phyloP scores from a whole-genome alignment of 2,797 vertebrate genomes.

The Prunella strophiata region DNA sequence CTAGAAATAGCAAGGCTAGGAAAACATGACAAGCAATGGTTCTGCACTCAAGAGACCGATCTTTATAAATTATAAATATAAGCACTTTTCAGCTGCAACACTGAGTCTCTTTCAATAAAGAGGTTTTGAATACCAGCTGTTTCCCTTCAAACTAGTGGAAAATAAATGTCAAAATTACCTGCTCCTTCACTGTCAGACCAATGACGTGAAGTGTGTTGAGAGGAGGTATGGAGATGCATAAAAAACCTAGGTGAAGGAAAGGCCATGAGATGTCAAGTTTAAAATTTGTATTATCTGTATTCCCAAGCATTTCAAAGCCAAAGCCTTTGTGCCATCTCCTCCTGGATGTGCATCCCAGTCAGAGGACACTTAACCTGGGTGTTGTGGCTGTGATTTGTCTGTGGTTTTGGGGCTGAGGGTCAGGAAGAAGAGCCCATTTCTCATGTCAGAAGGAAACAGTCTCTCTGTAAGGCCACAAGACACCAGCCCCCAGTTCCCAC shows the following conservation, averaged over 20 bases:
- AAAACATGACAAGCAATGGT: not conserved
- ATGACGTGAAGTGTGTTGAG: not conserved
- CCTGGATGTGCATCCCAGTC: not conserved
- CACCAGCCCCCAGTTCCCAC: not conserved
- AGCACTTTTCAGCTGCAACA: not conserved
- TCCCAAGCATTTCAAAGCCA: not conserved
- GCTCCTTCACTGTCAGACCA: not conserved
- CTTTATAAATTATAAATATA: not conserved
- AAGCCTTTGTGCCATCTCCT: not conserved
- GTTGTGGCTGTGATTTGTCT: not conserved
- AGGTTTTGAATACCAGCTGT: not conserved
- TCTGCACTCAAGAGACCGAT: not conserved
- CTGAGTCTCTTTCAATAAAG: not conserved
- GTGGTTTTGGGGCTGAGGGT: not conserved
- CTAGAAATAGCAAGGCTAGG: not conserved
- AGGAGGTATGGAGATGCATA: not conserved
- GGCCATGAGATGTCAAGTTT: not conserved
- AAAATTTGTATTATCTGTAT: not conserved
- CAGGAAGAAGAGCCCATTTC: not conserved
- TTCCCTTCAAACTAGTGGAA: not conserved
- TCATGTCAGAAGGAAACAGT: not conserved
- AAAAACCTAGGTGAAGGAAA: not conserved
- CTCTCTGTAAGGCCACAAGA: not conserved
- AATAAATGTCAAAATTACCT: slow-evolving; percentile 5
- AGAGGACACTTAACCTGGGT: not conserved